Conservation (phyloP, 2,797 vertebrate genomes). For the Chiroxiphia lanceolata region DNA sequence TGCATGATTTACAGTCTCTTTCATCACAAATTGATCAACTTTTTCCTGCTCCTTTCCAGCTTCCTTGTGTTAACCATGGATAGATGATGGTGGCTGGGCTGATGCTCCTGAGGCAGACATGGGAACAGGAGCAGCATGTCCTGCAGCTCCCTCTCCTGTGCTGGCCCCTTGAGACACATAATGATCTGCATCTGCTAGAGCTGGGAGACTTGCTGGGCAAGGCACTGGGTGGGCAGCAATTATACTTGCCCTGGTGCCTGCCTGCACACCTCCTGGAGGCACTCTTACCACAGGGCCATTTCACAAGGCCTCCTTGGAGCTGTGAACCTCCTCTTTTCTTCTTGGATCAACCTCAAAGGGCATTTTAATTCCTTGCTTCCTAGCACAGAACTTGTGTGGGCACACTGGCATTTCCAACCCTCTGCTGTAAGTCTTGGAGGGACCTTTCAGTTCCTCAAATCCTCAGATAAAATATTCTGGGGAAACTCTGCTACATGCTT, state of each 20-base stretch:
- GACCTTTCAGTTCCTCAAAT: background rate
- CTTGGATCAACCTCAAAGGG: background rate
- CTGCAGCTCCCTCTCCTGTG: background rate
- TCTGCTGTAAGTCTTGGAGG: accelerated
- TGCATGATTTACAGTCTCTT: background rate
- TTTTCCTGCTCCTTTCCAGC: background rate
- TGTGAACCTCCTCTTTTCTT: background rate
- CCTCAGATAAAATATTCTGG: background rate
- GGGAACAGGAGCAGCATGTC: accelerated
- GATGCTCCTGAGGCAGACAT: background rate
- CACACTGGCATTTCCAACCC: background rate
- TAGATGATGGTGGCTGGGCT: background rate
- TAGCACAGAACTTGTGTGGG: background rate
- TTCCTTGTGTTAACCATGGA: background rate
- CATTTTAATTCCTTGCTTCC: background rate
- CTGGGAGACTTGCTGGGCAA: background rate
- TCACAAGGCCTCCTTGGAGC: background rate
- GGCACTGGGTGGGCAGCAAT: background rate
- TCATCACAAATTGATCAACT: background rate
- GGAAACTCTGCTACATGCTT: background rate
- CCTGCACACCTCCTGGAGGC: background rate
- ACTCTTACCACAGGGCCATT: accelerated
- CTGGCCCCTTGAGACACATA: accelerated
- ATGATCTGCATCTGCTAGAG: background rate
- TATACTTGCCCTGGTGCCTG: background rate